phyloP scores from a whole-genome alignment of 2,797 vertebrate species.

The Aphelocoma californica region DNA sequence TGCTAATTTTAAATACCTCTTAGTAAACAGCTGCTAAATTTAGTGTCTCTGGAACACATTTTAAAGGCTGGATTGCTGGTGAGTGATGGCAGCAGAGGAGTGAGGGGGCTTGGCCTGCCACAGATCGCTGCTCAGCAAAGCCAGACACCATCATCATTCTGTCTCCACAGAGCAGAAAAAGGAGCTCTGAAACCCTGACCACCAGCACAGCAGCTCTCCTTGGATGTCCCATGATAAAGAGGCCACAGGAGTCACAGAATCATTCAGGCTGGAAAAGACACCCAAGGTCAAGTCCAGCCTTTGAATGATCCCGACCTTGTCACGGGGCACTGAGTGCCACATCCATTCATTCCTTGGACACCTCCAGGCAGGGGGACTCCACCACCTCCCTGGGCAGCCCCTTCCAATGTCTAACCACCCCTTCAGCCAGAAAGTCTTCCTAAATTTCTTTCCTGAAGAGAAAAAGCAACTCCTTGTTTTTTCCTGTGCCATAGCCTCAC shows the following conservation, averaged over 20 bases:
- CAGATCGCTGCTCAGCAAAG: background rate
- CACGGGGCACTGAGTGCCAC: background rate
- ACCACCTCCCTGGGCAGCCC: background rate
- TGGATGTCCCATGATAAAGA: background rate
- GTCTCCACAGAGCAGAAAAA: background rate
- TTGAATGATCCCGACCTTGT: background rate
- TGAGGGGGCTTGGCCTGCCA: background rate
- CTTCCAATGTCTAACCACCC: background rate
- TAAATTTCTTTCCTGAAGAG: background rate
- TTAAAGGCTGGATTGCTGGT: background rate
- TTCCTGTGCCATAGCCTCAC: accelerated
- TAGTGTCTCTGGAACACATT: background rate
- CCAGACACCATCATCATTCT: background rate
- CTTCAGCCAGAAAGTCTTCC: background rate
- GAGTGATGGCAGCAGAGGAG: background rate
- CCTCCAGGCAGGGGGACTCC: background rate
- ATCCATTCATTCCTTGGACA: background rate
- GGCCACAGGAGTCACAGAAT: background rate
- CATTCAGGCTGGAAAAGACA: background rate
- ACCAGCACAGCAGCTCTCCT: background rate
- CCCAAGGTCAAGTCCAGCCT: background rate
- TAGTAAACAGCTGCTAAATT: constrained; percentile 13
- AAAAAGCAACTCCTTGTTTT: background rate
- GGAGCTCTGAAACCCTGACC: background rate
- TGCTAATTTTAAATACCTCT: background rate